Evolutionary conservation across 2,888 invertebrate genomes (phyloP), one percentile per base, ranked within the genome.

Genomic region (Corythucha ciliata): DNA sequence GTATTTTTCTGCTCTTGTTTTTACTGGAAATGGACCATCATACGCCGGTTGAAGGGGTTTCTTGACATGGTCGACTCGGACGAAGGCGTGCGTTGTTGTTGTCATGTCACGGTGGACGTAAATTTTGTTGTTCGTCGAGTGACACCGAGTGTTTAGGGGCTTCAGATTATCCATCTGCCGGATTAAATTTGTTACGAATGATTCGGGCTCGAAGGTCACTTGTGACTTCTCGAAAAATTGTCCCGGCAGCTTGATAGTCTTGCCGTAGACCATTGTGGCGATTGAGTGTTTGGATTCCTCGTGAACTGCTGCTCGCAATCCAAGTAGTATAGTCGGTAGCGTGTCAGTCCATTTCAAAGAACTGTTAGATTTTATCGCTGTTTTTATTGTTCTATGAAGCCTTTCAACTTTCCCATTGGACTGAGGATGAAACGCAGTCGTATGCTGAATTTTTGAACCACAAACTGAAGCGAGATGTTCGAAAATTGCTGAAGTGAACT

Each of bases 401-500:
- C 47, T 26, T 26, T 47, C 47, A 14, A 36, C 27, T 47, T 36
- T 47, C 2, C 34, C 47, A 21, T 48, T 48, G 29, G 40, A 40
- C 37, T 48, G 36, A 6, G 48, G 48, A 20, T 48, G 48, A 20
- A 37, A 37, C 20, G 65, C 56, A 0, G 65, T 63, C 2, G 63
- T 65, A 33, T 60, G 51, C 0, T 56, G 45, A 14, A 53, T 54
- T 18, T 59, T 16, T 14, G 57, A 50, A 4, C 64, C 63, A 4
- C 61, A 32, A 2, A 62, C 33, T 2, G 57, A 53, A 6, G 45
- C 53, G n/a, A 49, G 33, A n/a, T 40, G 16, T 37, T 39, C 25
- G 32, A 49, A 49, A 18, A 49, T 20, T 1, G 33, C 27, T 0
- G 65, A 62, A 40, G 65, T 63, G 44, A 69, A 68, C 52, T 68